Percentiles rank a stretch among this genome's conserved stretches.
These are phyloP conservation scores for Thamnophis sirtalis DNA, from an alignment of 2,113 vertebrate genomes.

Conservation along the genomic window DNA sequence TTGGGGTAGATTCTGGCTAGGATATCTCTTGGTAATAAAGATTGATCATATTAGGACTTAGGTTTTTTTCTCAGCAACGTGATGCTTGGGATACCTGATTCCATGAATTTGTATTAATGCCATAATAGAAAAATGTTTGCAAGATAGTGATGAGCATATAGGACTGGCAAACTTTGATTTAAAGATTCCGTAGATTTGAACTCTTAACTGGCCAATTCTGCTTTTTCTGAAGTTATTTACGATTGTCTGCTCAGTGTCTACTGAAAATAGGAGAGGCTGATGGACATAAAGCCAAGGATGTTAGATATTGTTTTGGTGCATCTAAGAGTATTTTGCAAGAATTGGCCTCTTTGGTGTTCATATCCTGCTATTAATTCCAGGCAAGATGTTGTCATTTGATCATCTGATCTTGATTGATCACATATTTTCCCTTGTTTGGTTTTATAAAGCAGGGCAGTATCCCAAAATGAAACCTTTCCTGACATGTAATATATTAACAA, in stretches of 20 bases:
- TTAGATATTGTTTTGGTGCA: not conserved
- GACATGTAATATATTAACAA: not conserved
- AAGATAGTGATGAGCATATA: not conserved
- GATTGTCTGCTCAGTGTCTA: not conserved
- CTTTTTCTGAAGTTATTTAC: not conserved
- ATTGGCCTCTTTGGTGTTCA: not conserved
- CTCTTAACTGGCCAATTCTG: not conserved
- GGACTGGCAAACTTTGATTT: not conserved
- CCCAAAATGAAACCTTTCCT: not conserved
- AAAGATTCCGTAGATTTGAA: not conserved
- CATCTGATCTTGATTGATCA: not conserved
- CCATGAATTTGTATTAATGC: not conserved
- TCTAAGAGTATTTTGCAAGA: not conserved
- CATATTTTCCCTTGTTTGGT: not conserved
- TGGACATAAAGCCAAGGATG: not conserved
- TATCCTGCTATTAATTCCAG: not conserved
- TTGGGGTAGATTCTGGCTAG: not conserved
- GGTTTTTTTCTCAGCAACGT: not conserved
- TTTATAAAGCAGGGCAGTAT: not conserved
- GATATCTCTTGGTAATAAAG: not conserved
- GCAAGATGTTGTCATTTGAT: not conserved
- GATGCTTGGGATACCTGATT: not conserved
- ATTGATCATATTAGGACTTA: not conserved
- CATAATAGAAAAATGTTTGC: not conserved
- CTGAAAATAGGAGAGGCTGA: not conserved